Evolutionary conservation across 2,797 vertebrate species (phyloP).

Genomic region (Pangasius krempfi): DNA sequence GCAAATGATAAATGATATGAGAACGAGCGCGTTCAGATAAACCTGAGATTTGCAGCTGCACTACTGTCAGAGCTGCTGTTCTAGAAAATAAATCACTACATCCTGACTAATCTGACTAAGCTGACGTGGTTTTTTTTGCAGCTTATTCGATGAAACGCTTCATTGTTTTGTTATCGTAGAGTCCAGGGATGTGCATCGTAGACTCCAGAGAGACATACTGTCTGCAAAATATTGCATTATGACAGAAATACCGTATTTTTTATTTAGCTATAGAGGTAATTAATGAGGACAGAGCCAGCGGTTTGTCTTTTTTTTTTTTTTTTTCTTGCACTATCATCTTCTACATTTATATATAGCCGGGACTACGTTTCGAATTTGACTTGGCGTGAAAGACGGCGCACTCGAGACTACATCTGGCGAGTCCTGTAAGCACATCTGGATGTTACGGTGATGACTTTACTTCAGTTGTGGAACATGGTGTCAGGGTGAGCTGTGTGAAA

Average conservation of each 20-base stretch:
- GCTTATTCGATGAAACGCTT: too few species aligned
- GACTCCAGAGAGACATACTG: not conserved
- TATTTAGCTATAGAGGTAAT: not conserved
- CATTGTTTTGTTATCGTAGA: too few species aligned
- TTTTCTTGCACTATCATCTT: not conserved
- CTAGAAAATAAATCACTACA: too few species aligned
- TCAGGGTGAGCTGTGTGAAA: not conserved
- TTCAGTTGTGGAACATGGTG: not conserved
- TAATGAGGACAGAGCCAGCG: not conserved
- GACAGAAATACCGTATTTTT: not conserved
- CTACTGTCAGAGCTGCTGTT: too few species aligned
- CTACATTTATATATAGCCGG: not conserved
- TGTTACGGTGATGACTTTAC: not conserved
- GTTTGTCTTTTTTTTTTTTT: not conserved
- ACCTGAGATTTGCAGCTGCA: too few species aligned
- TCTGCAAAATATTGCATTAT: not conserved
- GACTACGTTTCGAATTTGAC: not conserved
- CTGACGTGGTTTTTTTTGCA: too few species aligned
- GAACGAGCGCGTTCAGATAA: too few species aligned
- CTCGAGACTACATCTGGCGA: not conserved
- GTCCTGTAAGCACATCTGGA: conserved; percentile 11
- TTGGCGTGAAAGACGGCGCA: not conserved
- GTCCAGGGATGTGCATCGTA: not conserved
- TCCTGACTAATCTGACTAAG: too few species aligned
- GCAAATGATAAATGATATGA: too few species aligned